phyloP scores from a whole-genome alignment of 2,888 invertebrate genomes.

The Atherix ibis region DNA sequence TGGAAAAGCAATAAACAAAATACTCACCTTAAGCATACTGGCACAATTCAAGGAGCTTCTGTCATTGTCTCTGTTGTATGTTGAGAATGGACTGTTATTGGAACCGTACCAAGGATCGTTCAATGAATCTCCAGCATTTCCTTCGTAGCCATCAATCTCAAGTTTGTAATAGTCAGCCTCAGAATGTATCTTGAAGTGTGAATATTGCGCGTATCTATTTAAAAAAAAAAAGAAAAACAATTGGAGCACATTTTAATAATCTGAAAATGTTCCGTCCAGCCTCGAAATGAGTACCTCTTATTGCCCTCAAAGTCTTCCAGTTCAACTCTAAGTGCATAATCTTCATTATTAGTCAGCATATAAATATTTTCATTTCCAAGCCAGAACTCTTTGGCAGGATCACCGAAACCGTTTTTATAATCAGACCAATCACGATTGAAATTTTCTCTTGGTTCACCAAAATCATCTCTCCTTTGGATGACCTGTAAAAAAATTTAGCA shows the following conservation, averaged over 20 bases:
- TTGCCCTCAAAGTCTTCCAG: slow-evolving; percentile 87
- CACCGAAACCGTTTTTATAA: slow-evolving; percentile 85
- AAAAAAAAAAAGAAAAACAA: slow-evolving; percentile 8
- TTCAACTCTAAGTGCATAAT: slow-evolving; percentile 73
- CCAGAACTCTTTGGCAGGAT: slow-evolving; percentile 82
- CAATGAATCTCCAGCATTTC: slow-evolving; percentile 77
- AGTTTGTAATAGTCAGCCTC: slow-evolving; percentile 83
- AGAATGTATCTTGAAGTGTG: slow-evolving; percentile 83
- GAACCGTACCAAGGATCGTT: slow-evolving; percentile 92
- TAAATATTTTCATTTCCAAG: slow-evolving; percentile 86
- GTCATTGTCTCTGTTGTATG: slow-evolving; percentile 84
- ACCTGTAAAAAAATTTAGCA: slow-evolving; percentile 43
- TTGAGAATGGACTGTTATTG: slow-evolving; percentile 85
- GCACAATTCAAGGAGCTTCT: slow-evolving; percentile 81
- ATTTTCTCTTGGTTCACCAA: slow-evolving; percentile 72
- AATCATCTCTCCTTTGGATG: slow-evolving; percentile 78
- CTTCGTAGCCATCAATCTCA: slow-evolving; percentile 83
- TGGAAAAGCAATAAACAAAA: too few relatives aligned
- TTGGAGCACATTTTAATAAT: slow-evolving; percentile 1
- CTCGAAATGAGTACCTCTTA: slow-evolving; percentile 46
- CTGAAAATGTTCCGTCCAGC: not conserved
- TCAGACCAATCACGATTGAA: slow-evolving; percentile 87
- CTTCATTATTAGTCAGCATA: slow-evolving; percentile 83
- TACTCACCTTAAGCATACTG: slow-evolving; percentile 61
- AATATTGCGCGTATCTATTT: slow-evolving; percentile 71